Evolutionary conservation across 2,888 invertebrate genomes (phyloP).

Genomic region (Epinotia nisella): DNA sequence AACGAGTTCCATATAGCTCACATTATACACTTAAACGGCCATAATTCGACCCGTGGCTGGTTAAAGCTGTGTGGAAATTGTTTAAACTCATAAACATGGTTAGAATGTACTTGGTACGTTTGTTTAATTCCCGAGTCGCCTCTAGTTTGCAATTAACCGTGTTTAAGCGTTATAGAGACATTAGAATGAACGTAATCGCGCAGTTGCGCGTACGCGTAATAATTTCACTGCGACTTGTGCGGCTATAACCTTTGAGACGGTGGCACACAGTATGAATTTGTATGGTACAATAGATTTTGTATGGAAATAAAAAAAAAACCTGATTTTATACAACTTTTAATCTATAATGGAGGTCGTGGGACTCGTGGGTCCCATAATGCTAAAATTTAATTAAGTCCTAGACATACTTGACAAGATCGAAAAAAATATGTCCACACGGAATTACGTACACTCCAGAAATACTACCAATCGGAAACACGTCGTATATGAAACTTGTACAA

Average conservation of each 20-base stretch:
- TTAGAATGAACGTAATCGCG: slow-evolving; percentile 40
- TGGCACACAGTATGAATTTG: background rate
- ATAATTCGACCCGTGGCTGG: slow-evolving; percentile 38
- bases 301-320: too few relatives aligned
- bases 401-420: too few relatives aligned
- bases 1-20: slow-evolving; percentile 31
- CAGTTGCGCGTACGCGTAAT: slow-evolving; percentile 37
- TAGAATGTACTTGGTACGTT: slow-evolving; percentile 42
- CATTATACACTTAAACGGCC: slow-evolving; percentile 31
- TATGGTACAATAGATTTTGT: too few relatives aligned
- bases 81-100: slow-evolving; percentile 44
- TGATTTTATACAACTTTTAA: too few relatives aligned
- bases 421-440: too few relatives aligned
- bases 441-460: too few relatives aligned
- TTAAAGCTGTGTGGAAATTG: slow-evolving; percentile 37
- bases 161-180: slow-evolving; percentile 44
- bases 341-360: too few relatives aligned
- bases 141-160: slow-evolving; percentile 44
- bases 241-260: slow-evolving; percentile 27
- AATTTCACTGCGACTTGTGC: slow-evolving; percentile 39
- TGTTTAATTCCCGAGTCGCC: slow-evolving; percentile 45
- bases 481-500: too few relatives aligned
- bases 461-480: too few relatives aligned
- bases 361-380: too few relatives aligned
- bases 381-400: too few relatives aligned